A percentile compares a stretch with the other conserved stretches of the same genome.
phyloP scores from a whole-genome alignment of 2,888 invertebrate species.

The Leptinotarsa tumamoca region DNA sequence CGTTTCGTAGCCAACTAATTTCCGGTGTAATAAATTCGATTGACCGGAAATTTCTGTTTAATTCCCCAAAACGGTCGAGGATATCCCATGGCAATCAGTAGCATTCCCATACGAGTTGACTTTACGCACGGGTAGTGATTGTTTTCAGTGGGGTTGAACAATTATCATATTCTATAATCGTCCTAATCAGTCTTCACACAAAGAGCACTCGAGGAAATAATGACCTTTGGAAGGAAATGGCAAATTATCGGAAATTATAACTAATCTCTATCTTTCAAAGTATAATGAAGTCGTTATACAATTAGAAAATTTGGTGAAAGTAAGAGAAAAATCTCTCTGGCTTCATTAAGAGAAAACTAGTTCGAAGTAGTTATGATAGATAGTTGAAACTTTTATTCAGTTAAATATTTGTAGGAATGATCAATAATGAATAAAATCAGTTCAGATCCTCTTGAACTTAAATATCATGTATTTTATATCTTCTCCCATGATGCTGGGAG shows the following conservation, averaged over 20 bases:
- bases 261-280: not conserved
- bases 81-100: constrained; percentile 51
- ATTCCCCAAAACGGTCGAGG: constrained; percentile 55
- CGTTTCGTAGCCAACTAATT: constrained; percentile 53
- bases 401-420: no score
- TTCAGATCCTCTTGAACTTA: constrained; percentile 1
- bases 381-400: no score
- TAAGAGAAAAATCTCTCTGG: not conserved
- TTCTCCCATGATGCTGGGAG: not conserved
- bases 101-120: constrained; percentile 49
- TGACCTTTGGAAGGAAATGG: constrained; percentile 32
- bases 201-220: constrained; percentile 21
- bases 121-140: constrained; percentile 35
- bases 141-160: constrained; percentile 31
- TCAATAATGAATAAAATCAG: no score
- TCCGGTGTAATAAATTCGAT: constrained; percentile 60
- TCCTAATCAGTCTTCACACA: constrained; percentile 23
- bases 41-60: constrained; percentile 61
- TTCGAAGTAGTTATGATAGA: no score
- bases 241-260: constrained; percentile 29
- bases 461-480: constrained; percentile 3
- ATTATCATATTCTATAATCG: constrained; percentile 42
- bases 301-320: not conserved
- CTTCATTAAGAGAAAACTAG: no score
- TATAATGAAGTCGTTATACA: not conserved